phyloP scores from a whole-genome alignment of 2,888 invertebrate genomes.

The Ariolimax columbianus region DNA sequence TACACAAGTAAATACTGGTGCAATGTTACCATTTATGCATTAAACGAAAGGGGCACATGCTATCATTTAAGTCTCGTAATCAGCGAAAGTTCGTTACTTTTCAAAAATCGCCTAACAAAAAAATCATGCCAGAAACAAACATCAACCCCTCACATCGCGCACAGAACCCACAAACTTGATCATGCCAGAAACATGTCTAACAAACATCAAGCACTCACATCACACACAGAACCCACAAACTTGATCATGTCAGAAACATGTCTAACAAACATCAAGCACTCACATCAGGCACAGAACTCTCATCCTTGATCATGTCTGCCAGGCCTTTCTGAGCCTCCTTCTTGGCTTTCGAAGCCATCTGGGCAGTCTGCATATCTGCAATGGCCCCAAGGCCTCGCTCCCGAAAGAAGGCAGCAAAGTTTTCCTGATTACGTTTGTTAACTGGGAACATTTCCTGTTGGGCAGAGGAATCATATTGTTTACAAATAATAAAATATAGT shows the following conservation, averaged over 20 bases:
- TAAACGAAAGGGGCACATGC: too few relatives aligned
- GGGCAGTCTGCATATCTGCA: constrained; percentile 81
- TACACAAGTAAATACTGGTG: too few relatives aligned
- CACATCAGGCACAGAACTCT: constrained; percentile 87
- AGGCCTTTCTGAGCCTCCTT: constrained; percentile 84
- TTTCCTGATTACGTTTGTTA: constrained; percentile 94
- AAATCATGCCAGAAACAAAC: too few relatives aligned
- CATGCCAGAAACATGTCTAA: too few relatives aligned
- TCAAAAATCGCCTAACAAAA: too few relatives aligned
- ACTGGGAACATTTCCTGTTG: constrained; percentile 91
- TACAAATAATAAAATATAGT: background rate
- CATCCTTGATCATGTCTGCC: constrained; percentile 91
- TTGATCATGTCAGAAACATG: background rate
- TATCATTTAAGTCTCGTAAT: too few relatives aligned
- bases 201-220: too few relatives aligned
- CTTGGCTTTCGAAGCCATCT: constrained; percentile 87
- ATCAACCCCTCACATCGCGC: too few relatives aligned
- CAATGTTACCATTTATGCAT: too few relatives aligned
- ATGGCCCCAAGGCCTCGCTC: constrained; percentile 89
- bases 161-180: too few relatives aligned
- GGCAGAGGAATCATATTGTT: constrained; percentile 14
- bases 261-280: constrained; percentile 18
- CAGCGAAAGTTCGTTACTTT: too few relatives aligned
- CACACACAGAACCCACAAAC: too few relatives aligned
- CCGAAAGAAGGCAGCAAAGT: constrained; percentile 87